Evolutionary conservation across 2,113 vertebrate species (phyloP).

Genomic region (Onychostoma macrolepis): DNA sequence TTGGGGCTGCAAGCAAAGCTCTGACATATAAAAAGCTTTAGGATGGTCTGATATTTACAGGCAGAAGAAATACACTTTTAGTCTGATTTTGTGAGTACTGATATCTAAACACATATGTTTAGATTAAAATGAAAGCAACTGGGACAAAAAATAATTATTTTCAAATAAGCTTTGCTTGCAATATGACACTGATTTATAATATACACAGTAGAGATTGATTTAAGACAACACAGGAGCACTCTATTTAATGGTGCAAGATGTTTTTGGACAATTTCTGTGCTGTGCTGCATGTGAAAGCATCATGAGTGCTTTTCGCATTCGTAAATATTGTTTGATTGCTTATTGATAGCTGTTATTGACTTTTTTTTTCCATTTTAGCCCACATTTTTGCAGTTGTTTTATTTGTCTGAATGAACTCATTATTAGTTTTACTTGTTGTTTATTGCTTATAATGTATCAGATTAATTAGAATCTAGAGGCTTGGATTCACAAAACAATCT

Average conservation of each 20-base stretch:
- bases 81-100: neutral
- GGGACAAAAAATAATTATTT: neutral
- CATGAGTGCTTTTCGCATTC: neutral
- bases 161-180: neutral
- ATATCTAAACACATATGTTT: neutral
- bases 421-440: neutral
- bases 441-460: neutral
- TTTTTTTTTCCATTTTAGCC: neutral
- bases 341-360: neutral
- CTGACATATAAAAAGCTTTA: neutral
- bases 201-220: neutral
- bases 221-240: neutral
- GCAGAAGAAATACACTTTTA: neutral
- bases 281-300: neutral
- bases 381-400: neutral
- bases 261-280: neutral
- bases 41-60: neutral
- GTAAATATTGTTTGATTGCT: neutral
- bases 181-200: neutral
- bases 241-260: neutral
- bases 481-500: too few species aligned
- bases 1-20: neutral
- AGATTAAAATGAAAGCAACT: neutral
- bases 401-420: neutral
- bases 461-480: neutral